These are phyloP conservation scores for Rhamnusium bicolor DNA, from an alignment of 2,888 invertebrate species.

Conservation along the genomic window DNA sequence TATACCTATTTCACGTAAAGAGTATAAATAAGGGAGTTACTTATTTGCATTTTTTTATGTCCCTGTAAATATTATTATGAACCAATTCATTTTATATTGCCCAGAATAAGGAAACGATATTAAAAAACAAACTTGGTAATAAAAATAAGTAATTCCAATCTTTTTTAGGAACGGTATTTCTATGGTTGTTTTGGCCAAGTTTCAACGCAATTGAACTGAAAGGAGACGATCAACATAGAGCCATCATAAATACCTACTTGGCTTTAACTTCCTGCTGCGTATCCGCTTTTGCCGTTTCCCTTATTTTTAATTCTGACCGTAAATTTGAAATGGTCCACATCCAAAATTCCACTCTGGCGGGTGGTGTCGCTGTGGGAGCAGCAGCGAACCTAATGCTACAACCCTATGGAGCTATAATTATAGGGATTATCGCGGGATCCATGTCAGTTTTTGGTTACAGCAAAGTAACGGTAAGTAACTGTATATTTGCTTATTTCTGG, in stretches of 20 bases:
- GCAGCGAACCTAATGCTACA: constrained; percentile 87
- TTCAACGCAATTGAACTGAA: constrained; percentile 90
- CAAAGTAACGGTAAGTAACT: constrained; percentile 78
- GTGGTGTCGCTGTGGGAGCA: constrained; percentile 93
- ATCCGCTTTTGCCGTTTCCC: constrained; percentile 87
- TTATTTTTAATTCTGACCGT: constrained; percentile 80
- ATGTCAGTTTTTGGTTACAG: constrained; percentile 88
- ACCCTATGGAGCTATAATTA: constrained; percentile 86
- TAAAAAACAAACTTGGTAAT: background rate
- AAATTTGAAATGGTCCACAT: constrained; percentile 94
- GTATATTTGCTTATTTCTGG: background rate
- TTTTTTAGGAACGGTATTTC: constrained; percentile 87
- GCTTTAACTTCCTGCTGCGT: constrained; percentile 88
- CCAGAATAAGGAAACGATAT: background rate
- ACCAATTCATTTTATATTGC: background rate
- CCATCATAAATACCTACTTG: constrained; percentile 94
- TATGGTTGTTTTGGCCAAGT: constrained; percentile 98
- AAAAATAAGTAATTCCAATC: background rate
- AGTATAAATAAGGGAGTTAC: too few relatives aligned
- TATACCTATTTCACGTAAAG: too few relatives aligned
- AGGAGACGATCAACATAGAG: constrained; percentile 84
- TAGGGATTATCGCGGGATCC: constrained; percentile 85
- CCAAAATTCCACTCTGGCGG: constrained; percentile 94
- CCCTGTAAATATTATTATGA: too few relatives aligned
- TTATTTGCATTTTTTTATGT: too few relatives aligned